phyloP scores from a whole-genome alignment of 2,113 vertebrate species.

The Callorhinus ursinus region DNA sequence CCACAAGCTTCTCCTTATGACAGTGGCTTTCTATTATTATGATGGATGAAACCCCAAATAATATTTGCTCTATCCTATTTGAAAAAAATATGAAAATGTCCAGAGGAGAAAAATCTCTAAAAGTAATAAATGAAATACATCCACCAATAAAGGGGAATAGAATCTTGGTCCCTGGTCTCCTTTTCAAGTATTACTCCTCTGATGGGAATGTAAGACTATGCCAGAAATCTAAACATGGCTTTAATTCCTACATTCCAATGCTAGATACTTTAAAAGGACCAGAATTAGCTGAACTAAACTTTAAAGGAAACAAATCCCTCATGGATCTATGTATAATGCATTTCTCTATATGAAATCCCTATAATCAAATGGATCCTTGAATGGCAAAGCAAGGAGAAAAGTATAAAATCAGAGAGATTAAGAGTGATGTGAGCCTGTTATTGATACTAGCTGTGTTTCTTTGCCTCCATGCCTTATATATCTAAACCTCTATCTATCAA shows the following conservation, averaged over 20 bases:
- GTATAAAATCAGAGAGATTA: background rate
- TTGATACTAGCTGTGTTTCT: background rate
- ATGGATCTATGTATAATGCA: background rate
- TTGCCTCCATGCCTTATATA: background rate
- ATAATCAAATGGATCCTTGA: background rate
- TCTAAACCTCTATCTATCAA: constrained; percentile 4
- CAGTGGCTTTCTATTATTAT: constrained; percentile 61
- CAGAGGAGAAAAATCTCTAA: constrained; percentile 46
- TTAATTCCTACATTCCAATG: background rate
- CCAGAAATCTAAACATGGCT: background rate
- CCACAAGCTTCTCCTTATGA: constrained; percentile 35
- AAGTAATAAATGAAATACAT: constrained; percentile 58
- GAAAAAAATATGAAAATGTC: constrained; percentile 57
- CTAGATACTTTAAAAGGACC: background rate
- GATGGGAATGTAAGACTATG: background rate
- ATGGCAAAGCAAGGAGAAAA: background rate
- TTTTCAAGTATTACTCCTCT: background rate
- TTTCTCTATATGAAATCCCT: background rate
- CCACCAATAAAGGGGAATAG: constrained; percentile 9
- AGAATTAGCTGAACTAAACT: background rate
- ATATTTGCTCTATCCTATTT: constrained; percentile 48
- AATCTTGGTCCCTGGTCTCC: background rate
- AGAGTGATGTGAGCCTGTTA: background rate
- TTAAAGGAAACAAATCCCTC: constrained; percentile 24
- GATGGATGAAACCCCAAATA: constrained; percentile 63